Evolutionary conservation across 2,888 invertebrate species (phyloP).

Genomic region (Drosophila cognata): DNA sequence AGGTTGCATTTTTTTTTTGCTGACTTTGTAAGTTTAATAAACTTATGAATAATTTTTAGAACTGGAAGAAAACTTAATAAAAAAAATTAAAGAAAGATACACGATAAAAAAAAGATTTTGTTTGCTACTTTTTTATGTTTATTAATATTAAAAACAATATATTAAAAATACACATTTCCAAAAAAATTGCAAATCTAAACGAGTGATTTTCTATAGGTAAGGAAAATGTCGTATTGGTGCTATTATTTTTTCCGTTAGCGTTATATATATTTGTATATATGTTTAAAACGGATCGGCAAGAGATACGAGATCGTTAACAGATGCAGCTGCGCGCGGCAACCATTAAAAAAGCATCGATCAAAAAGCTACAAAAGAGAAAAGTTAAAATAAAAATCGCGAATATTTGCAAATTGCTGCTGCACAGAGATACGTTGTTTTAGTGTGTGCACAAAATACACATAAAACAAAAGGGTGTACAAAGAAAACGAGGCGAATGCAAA

Average conservation of each 20-base stretch:
- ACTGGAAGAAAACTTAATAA: not conserved
- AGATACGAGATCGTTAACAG: conserved; percentile 37
- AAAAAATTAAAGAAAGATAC: no score
- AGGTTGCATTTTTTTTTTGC: no score
- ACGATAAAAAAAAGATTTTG: no score
- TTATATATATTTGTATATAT: not conserved
- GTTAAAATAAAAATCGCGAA: conserved; percentile 25
- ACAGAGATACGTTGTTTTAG: conserved; percentile 6
- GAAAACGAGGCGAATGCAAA: conserved; percentile 33
- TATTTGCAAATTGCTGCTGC: conserved; percentile 57
- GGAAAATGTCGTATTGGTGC: not conserved
- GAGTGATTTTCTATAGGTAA: not conserved
- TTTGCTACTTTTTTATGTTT: no score
- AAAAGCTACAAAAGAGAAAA: conserved; percentile 39
- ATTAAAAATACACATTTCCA: no score
- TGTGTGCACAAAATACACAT: not conserved
- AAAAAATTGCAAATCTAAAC: not conserved
- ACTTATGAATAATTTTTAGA: not conserved
- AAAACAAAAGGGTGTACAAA: conserved; percentile 9
- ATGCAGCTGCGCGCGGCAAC: conserved; percentile 52
- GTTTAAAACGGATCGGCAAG: conserved; percentile 11
- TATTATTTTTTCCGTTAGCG: not conserved
- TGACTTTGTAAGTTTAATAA: not conserved
- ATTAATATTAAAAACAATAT: no score
- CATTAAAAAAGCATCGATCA: conserved; percentile 77